These are phyloP conservation scores for Butorides virescens DNA, from an alignment of 2,113 vertebrate species.

Conservation along the genomic window DNA sequence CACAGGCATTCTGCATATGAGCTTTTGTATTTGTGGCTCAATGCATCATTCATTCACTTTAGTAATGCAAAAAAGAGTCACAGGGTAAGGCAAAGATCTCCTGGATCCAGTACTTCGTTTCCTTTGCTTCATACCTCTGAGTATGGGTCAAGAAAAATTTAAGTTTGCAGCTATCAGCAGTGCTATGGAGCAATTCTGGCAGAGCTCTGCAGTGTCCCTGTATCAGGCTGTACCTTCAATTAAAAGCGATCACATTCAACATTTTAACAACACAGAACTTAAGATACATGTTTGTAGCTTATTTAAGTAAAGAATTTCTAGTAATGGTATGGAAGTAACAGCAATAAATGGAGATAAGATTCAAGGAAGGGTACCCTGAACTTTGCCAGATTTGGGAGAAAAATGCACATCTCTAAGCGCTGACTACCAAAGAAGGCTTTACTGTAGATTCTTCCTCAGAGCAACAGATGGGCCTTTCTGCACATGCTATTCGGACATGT, in stretches of 20 bases:
- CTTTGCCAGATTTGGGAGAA: background rate
- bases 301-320: background rate
- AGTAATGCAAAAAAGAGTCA: background rate
- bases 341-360: background rate
- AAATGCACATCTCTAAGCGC: background rate
- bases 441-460: background rate
- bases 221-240: background rate
- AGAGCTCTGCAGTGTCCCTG: background rate
- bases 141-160: background rate
- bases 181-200: background rate
- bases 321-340: background rate
- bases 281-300: background rate
- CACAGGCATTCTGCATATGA: background rate
- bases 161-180: background rate
- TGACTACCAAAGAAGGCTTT: background rate
- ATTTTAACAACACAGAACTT: background rate
- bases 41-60: background rate
- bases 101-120: background rate
- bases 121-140: background rate
- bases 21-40: background rate
- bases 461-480: background rate
- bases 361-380: background rate
- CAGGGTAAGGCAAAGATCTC: background rate
- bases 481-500: fast-evolving
- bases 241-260: background rate